Percentiles rank a stretch among this genome's conserved stretches.
Conservation (phyloP, 2,888 invertebrate genomes). For the Listrodromus nycthemerus region DNA sequence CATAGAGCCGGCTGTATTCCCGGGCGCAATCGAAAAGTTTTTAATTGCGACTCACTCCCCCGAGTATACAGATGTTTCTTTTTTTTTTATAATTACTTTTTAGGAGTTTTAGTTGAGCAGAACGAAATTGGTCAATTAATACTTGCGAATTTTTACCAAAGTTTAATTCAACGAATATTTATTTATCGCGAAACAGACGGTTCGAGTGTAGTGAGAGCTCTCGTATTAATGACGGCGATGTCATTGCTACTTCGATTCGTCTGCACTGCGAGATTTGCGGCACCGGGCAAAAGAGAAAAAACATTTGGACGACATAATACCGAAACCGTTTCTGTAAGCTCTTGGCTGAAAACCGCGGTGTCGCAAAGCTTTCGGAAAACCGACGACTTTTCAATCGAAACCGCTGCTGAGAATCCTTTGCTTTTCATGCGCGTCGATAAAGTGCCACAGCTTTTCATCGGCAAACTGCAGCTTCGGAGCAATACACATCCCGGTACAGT, state of each 20-base stretch:
- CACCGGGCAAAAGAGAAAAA: background rate
- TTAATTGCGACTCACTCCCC: constrained; percentile 37
- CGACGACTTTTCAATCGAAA: constrained; percentile 33
- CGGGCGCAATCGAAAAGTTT: constrained; percentile 32
- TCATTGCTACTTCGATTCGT: background rate
- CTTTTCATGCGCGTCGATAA: constrained; percentile 40
- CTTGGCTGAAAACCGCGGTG: background rate
- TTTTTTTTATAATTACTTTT: constrained; percentile 12
- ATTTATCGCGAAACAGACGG: background rate
- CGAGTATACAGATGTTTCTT: constrained; percentile 28
- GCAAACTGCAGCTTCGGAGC: background rate
- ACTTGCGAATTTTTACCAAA: background rate
- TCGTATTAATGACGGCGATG: constrained; percentile 3
- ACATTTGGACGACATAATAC: constrained; percentile 25
- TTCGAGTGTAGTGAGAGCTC: background rate
- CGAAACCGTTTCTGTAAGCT: constrained; percentile 11
- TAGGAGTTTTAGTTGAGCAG: background rate
- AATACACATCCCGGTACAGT: constrained; percentile 25
- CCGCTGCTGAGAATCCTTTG: background rate
- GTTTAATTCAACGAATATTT: constrained; percentile 26
- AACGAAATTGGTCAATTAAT: constrained; percentile 23
- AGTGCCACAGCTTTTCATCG: constrained; percentile 27
- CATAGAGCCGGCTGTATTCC: constrained; percentile 10
- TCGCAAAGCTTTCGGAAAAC: constrained; percentile 32
- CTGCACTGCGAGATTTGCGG: background rate